A percentile compares a stretch with the other conserved stretches of the same genome.
These are phyloP conservation scores for Platynereis dumerilii DNA, from an alignment of 2,888 invertebrate genomes.

Conservation along the genomic window DNA sequence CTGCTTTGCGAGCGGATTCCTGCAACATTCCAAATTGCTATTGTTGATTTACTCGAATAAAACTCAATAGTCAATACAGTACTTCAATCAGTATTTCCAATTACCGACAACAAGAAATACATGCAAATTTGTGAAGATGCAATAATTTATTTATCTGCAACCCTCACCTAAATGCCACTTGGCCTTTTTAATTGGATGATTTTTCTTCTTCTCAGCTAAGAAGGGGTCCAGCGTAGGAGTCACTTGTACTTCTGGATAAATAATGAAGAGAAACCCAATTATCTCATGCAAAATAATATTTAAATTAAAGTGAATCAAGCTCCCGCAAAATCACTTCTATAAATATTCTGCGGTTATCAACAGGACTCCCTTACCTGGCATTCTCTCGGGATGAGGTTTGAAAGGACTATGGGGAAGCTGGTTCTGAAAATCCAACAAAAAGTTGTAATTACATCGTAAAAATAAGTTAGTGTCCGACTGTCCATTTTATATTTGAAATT, in stretches of 20 bases:
- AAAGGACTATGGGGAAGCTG: constrained; percentile 63
- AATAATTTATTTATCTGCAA: no score
- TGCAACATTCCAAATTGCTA: no score
- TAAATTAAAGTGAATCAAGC: no score
- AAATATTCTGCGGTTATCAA: no score
- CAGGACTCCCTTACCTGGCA: constrained; percentile 78
- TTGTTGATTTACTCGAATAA: no score
- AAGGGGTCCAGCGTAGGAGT: constrained; percentile 56
- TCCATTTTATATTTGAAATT: no score
- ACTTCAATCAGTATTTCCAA: no score
- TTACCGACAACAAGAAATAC: no score
- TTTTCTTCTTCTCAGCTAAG: constrained; percentile 39
- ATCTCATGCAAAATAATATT: neutral
- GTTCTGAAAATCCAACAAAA: constrained; percentile 2
- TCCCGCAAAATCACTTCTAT: no score
- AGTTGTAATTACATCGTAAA: neutral
- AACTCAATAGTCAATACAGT: no score
- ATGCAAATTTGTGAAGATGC: no score
- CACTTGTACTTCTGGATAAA: constrained; percentile 32
- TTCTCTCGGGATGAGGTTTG: constrained; percentile 90
- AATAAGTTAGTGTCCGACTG: neutral
- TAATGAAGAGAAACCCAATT: neutral
- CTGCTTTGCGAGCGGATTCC: constrained; percentile 96
- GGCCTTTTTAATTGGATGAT: constrained; percentile 83
- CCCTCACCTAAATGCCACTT: constrained; percentile 94